These are phyloP conservation scores for Cecidostiba fungosa DNA, from an alignment of 2,888 invertebrate species.

Conservation along the genomic window DNA sequence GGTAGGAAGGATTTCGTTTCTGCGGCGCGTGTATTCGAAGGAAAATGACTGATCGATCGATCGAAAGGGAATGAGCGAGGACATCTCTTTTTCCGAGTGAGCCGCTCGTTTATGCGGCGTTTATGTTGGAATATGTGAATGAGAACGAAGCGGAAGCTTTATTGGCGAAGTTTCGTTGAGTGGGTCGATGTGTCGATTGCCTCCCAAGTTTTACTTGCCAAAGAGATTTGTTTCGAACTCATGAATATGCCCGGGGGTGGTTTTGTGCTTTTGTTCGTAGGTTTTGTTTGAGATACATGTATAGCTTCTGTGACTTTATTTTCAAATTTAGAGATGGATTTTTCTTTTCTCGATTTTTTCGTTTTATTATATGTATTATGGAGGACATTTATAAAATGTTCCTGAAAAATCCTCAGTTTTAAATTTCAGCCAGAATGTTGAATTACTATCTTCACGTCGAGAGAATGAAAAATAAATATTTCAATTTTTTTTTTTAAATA, in stretches of 20 bases:
- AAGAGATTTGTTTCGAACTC: conserved; percentile 7
- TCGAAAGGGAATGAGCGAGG: background rate
- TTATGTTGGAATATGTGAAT: background rate
- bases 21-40: background rate
- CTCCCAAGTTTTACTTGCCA: conserved; percentile 2
- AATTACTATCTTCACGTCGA: too few relatives aligned
- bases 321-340: background rate
- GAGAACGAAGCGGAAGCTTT: background rate
- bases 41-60: background rate
- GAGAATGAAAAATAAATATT: too few relatives aligned
- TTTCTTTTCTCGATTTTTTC: too few relatives aligned
- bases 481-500: too few relatives aligned
- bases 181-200: background rate
- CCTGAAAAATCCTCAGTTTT: background rate
- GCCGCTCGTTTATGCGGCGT: background rate
- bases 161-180: conserved; percentile 3
- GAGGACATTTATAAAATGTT: background rate
- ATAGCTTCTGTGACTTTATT: background rate
- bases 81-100: background rate
- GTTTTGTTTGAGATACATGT: background rate
- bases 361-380: too few relatives aligned
- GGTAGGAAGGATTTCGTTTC: background rate
- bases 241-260: background rate
- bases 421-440: too few relatives aligned
- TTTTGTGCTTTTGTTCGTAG: background rate